Evolutionary conservation across 2,888 invertebrate genomes (phyloP).

Genomic region (Microctonus hyperodae): DNA sequence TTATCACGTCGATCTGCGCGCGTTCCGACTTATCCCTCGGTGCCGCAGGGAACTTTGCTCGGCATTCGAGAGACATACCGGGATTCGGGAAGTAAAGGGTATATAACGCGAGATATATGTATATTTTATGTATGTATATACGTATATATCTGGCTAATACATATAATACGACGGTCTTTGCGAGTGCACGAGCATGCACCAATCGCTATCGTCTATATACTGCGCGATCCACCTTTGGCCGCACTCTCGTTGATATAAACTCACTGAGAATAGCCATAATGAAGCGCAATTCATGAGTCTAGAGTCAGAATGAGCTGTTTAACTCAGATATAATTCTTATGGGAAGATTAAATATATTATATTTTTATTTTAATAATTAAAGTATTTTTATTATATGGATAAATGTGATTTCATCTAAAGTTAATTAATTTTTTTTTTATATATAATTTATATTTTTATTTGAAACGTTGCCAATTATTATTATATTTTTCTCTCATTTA

Average conservation of each 20-base stretch:
- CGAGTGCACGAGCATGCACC: background rate
- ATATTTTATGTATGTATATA: background rate
- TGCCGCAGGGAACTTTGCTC: slow-evolving; percentile 21
- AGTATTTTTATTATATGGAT: background rate
- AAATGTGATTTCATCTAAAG: background rate
- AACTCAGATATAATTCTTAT: background rate
- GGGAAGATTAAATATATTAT: background rate
- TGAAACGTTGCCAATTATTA: background rate
- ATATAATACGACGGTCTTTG: background rate
- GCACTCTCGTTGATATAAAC: slow-evolving; percentile 13
- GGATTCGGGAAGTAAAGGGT: background rate
- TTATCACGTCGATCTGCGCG: slow-evolving; percentile 52
- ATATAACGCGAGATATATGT: background rate
- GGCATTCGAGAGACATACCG: slow-evolving; percentile 15
- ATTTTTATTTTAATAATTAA: too few relatives aligned
- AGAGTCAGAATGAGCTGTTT: slow-evolving; percentile 6
- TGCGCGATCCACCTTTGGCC: background rate
- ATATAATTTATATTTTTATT: background rate
- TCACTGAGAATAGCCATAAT: slow-evolving; percentile 14
- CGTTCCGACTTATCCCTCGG: slow-evolving; percentile 44
- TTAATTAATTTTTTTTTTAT: background rate
- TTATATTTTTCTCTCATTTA: background rate
- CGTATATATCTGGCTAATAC: background rate
- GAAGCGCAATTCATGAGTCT: slow-evolving; percentile 10
- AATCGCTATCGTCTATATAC: background rate